phyloP scores from a whole-genome alignment of 2,113 vertebrate species.

The Rousettus leschenaultii region DNA sequence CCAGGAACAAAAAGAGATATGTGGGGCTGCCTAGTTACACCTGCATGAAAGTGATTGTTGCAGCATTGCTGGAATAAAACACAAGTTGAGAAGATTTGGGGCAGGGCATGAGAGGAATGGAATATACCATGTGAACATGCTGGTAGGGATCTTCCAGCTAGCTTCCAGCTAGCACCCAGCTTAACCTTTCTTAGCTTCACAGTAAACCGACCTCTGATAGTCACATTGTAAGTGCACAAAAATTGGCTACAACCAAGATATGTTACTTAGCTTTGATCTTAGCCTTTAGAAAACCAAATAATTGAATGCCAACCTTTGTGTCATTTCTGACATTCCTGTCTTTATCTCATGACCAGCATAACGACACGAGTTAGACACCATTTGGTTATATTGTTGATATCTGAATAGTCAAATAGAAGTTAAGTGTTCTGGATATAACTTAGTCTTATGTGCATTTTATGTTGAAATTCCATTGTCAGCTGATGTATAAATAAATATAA shows the following conservation, averaged over 20 bases:
- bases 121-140: accelerated
- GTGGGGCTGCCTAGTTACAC: not conserved
- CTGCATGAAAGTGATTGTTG: not conserved
- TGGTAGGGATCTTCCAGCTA: not conserved
- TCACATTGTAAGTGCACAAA: not conserved
- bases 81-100: not conserved
- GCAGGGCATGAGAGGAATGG: no score
- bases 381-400: not conserved
- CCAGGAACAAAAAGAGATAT: not conserved
- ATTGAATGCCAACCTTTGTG: not conserved
- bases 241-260: not conserved
- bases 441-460: not conserved
- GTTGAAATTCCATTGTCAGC: not conserved
- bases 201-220: not conserved
- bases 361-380: not conserved
- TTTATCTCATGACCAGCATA: not conserved
- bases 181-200: not conserved
- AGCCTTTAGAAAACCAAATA: not conserved
- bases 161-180: not conserved
- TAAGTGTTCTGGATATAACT: not conserved
- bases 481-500: not conserved
- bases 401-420: not conserved
- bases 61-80: not conserved
- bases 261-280: not conserved
- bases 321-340: not conserved